phyloP scores from a whole-genome alignment of 1,140 invertebrate genomes.

The Drosophila takahashii region DNA sequence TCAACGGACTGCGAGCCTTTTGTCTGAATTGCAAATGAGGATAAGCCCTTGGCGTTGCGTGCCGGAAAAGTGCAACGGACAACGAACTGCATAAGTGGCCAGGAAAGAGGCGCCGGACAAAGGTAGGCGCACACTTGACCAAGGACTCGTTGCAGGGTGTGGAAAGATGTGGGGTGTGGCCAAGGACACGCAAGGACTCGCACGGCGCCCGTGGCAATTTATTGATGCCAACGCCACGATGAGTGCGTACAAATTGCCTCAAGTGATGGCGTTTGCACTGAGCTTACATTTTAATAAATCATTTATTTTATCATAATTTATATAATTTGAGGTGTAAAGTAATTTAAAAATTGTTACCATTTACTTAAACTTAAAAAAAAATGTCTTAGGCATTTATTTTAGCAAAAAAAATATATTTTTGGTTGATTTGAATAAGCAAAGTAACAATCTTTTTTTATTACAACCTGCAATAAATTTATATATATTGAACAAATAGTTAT shows the following conservation, averaged over 20 bases:
- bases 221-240: slow-evolving; percentile 39
- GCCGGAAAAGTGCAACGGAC: slow-evolving; percentile 31
- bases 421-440: too few relatives aligned
- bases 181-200: slow-evolving; percentile 37
- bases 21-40: slow-evolving; percentile 38
- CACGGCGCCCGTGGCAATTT: slow-evolving; percentile 38
- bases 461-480: too few relatives aligned
- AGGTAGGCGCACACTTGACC: neutral
- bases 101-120: slow-evolving; percentile 19
- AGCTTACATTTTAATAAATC: too few relatives aligned
- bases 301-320: neutral
- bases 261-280: slow-evolving; percentile 15
- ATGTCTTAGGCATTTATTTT: too few relatives aligned
- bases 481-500: too few relatives aligned
- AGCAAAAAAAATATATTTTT: too few relatives aligned
- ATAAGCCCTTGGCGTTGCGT: slow-evolving; percentile 32
- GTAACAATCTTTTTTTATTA: too few relatives aligned
- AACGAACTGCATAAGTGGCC: slow-evolving; percentile 35
- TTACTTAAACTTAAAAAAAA: too few relatives aligned
- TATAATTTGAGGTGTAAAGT: too few relatives aligned
- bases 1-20: slow-evolving; percentile 11
- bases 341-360: too few relatives aligned
- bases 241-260: slow-evolving; percentile 46
- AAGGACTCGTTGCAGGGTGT: slow-evolving; percentile 2
- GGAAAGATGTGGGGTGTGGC: slow-evolving; percentile 1